These are phyloP conservation scores for Odontesthes bonariensis DNA, from an alignment of 2,113 vertebrate genomes.

Conservation along the genomic window DNA sequence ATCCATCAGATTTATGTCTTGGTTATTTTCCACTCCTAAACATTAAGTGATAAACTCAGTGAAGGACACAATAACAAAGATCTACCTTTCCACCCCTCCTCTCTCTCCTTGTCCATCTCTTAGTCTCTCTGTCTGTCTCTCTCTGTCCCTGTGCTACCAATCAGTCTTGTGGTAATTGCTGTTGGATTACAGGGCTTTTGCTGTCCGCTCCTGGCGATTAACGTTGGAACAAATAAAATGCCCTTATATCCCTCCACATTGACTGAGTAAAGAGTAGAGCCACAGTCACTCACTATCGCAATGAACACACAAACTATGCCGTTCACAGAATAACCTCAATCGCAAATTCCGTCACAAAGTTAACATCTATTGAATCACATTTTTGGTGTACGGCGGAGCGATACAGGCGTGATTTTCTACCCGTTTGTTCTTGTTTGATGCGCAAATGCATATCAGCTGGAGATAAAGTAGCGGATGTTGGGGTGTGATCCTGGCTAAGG, in stretches of 20 bases:
- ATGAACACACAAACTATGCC: constrained; percentile 15
- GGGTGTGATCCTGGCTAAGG: constrained; percentile 51
- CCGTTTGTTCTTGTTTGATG: constrained; percentile 42
- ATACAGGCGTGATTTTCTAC: not conserved
- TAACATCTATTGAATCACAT: constrained; percentile 10
- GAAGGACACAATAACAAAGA: constrained; percentile 76
- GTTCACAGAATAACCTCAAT: constrained; percentile 21
- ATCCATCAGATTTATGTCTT: constrained; percentile 74
- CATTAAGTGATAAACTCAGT: constrained; percentile 63
- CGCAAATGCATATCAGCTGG: constrained; percentile 25
- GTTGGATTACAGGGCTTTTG: constrained; percentile 75
- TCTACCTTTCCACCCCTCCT: constrained; percentile 60
- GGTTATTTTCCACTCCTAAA: constrained; percentile 70
- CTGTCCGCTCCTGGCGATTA: constrained; percentile 69
- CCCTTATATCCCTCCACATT: constrained; percentile 49
- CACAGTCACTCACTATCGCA: not conserved
- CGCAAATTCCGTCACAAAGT: constrained; percentile 25
- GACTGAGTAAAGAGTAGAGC: constrained; percentile 33
- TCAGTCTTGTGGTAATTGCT: constrained; percentile 73
- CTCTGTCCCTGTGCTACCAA: constrained; percentile 55
- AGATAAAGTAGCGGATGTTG: constrained; percentile 46
- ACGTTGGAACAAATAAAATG: constrained; percentile 66
- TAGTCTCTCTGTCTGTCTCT: constrained; percentile 39
- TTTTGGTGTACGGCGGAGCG: constrained; percentile 15
- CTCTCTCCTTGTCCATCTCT: constrained; percentile 32